phyloP scores from a whole-genome alignment of 2,888 invertebrate species.

The Netelia virgata region DNA sequence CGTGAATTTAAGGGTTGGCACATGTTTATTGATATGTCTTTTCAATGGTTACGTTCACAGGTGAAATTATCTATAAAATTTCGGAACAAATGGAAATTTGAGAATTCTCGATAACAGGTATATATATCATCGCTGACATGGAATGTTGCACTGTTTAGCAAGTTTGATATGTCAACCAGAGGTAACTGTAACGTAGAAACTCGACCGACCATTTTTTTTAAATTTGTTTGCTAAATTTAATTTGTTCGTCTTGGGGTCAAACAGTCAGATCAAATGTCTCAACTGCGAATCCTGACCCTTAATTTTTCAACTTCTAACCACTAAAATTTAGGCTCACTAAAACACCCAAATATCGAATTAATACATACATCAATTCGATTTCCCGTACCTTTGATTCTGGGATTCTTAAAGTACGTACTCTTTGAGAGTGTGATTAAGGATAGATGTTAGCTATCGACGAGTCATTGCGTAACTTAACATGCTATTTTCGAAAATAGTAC shows the following conservation, averaged over 20 bases:
- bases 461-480: neutral
- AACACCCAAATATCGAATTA: neutral
- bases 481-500: neutral
- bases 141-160: conserved; percentile 25
- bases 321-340: neutral
- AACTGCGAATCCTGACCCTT: neutral
- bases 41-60: conserved; percentile 11
- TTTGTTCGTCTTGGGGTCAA: neutral
- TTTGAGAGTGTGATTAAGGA: conserved; percentile 36
- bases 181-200: conserved; percentile 14
- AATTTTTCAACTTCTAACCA: neutral
- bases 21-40: conserved; percentile 48
- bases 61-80: conserved; percentile 18
- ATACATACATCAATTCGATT: conserved; percentile 7
- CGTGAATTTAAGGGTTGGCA: conserved; percentile 42
- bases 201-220: neutral
- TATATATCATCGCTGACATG: neutral
- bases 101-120: conserved; percentile 15
- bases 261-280: neutral
- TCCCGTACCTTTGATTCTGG: conserved; percentile 9
- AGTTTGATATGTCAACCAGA: conserved; percentile 17
- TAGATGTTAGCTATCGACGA: neutral
- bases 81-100: conserved; percentile 22
- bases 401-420: conserved; percentile 47
- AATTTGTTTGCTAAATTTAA: neutral